A percentile compares a stretch with the other conserved stretches of the same genome.
phyloP scores from a whole-genome alignment of 2,113 vertebrate species.

The Triplophysa dalaica region DNA sequence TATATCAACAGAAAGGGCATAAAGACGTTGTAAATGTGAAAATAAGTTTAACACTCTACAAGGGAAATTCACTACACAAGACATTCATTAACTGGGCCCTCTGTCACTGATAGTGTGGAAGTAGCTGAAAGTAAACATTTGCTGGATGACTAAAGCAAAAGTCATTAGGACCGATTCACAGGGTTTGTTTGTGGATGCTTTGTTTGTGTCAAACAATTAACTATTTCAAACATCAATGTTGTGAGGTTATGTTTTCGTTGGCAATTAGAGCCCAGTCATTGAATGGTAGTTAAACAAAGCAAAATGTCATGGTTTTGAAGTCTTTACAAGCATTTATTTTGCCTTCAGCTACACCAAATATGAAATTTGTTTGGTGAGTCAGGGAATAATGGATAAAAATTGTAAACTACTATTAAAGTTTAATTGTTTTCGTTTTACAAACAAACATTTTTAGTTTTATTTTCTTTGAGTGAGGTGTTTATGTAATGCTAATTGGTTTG shows the following conservation, averaged over 20 bases:
- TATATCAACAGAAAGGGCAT: neutral
- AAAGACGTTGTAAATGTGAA: neutral
- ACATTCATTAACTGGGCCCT: neutral
- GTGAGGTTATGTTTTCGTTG: slow-evolving; percentile 2
- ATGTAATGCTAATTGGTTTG: neutral
- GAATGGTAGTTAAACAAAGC: neutral
- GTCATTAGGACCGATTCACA: neutral
- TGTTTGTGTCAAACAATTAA: neutral
- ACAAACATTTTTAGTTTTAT: too few species aligned
- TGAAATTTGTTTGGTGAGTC: too few species aligned
- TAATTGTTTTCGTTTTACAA: neutral
- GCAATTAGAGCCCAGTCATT: slow-evolving; percentile 9
- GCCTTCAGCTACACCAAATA: too few species aligned
- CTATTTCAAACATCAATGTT: neutral
- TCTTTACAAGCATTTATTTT: neutral
- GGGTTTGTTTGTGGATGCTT: neutral
- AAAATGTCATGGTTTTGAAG: neutral
- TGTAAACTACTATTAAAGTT: too few species aligned
- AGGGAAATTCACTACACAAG: neutral
- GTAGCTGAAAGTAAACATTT: slow-evolving; percentile 2
- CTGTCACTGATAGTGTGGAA: neutral
- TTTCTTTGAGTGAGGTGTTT: neutral
- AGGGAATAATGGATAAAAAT: too few species aligned
- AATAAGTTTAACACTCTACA: neutral
- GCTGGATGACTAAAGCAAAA: neutral